Evolutionary conservation across 2,113 vertebrate species (phyloP).

Genomic region (Petaurus breviceps): DNA sequence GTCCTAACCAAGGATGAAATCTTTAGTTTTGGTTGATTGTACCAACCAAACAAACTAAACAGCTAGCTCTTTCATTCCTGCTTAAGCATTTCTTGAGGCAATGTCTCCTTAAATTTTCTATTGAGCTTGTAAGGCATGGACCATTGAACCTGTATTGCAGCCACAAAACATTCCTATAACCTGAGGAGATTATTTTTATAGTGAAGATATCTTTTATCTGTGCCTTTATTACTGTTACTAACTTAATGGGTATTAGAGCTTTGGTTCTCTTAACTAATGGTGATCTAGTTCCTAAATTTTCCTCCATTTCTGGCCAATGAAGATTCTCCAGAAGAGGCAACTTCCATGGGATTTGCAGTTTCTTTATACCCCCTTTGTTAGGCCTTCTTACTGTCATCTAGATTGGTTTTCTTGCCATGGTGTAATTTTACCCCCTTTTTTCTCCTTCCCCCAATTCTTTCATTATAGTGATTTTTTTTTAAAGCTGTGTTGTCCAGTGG

Average conservation of each 20-base stretch:
- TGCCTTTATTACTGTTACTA: neutral
- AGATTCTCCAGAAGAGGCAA: constrained; percentile 31
- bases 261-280: constrained; percentile 23
- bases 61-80: neutral
- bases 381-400: neutral
- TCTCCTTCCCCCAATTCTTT: neutral
- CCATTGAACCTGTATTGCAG: neutral
- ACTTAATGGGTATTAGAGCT: neutral
- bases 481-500: neutral
- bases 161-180: neutral
- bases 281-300: constrained; percentile 2
- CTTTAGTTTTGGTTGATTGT: neutral
- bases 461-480: neutral
- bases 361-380: constrained; percentile 9
- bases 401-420: neutral
- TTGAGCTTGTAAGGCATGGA: neutral
- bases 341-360: neutral
- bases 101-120: neutral
- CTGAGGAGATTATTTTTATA: neutral
- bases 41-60: neutral
- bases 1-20: neutral
- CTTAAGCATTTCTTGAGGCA: neutral
- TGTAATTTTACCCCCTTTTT: neutral
- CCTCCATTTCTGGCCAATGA: neutral
- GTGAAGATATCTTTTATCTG: neutral